Evolutionary conservation across 2,113 vertebrate genomes (phyloP), one percentile per base, ranked within the genome.

Genomic region (Engraulis encrasicolus): DNA sequence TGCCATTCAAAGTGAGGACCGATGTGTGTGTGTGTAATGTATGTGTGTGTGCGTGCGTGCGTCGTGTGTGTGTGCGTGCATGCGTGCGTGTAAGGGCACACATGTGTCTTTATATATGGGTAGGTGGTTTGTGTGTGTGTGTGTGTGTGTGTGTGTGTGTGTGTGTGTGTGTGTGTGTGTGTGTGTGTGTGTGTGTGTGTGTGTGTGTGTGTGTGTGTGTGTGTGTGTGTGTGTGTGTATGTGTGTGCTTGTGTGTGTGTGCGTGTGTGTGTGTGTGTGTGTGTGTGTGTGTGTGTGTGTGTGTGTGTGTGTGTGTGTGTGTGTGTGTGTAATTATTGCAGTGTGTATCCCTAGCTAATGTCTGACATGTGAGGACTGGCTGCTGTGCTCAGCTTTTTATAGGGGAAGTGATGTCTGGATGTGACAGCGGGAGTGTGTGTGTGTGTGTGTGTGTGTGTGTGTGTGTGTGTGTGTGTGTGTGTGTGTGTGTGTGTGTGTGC

Each of bases 321-420:
- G n/a, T 31, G 58, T 66, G 58, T 66, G 27, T 66, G n/a, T 66
- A 31, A 31, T 45, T 5, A 23, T 27, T 23, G n/a, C 58, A 27
- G 58, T 31, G 23, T 66, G 58, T 27, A 7, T 66, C 20, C 58
- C 7, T 66, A 31, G n/a, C 58, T 66, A 23, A 66, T 66, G 58
- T 66, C 58, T 66, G 58, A 66, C 58, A 66, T 66, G 7, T 66
- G 58, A 23, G 58, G 58, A 66, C 27, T 66, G 58, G 58, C 58
- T 66, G 58, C 58, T 66, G 58, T 31, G 23, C 58, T 66, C 58
- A 66, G 58, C 23, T 66, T 66, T 66, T 66, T 66, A 66, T 66
- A 31, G 58, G 20, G n/a, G 58, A 66, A 11, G 27, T 1, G 23
- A 66, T 66, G 58, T 66, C 58, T 66, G 58, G 58, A 31, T 23